These are phyloP conservation scores for Epinotia nisella DNA, from an alignment of 2,888 invertebrate genomes.

Conservation along the genomic window DNA sequence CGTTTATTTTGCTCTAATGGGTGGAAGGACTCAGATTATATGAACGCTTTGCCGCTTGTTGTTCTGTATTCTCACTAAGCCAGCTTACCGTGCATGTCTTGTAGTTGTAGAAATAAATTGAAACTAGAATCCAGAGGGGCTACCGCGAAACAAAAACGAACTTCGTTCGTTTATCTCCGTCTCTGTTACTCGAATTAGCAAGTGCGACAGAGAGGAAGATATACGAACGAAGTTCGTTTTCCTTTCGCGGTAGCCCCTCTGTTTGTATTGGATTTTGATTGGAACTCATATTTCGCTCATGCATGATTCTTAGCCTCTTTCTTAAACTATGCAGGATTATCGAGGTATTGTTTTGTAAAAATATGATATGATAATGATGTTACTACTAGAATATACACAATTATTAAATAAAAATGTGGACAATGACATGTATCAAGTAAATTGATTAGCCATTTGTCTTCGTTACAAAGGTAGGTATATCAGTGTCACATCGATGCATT, in stretches of 20 bases:
- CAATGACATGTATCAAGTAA: background rate
- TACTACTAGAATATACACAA: background rate
- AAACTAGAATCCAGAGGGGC: background rate
- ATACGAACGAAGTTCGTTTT: too few species aligned
- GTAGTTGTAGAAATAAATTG: background rate
- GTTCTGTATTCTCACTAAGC: background rate
- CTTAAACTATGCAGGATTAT: background rate
- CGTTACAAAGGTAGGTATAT: too few species aligned
- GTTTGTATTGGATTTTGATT: background rate
- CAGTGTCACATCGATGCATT: too few species aligned
- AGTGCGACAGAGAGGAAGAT: too few species aligned
- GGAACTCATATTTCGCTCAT: background rate
- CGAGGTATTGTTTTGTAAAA: background rate
- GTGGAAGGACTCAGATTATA: background rate
- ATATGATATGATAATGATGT: background rate
- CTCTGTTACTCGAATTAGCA: too few species aligned
- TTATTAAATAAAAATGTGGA: background rate
- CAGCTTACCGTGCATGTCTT: slow-evolving; percentile 1
- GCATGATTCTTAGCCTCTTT: background rate
- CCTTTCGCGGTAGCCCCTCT: too few species aligned
- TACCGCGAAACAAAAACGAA: too few species aligned
- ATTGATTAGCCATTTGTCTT: background rate
- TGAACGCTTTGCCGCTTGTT: background rate
- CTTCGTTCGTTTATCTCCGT: too few species aligned
- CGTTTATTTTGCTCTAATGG: background rate